Percentiles rank a stretch among this genome's conserved stretches.
phyloP scores from a whole-genome alignment of 2,797 vertebrate species.

The Bovichtus variegatus region DNA sequence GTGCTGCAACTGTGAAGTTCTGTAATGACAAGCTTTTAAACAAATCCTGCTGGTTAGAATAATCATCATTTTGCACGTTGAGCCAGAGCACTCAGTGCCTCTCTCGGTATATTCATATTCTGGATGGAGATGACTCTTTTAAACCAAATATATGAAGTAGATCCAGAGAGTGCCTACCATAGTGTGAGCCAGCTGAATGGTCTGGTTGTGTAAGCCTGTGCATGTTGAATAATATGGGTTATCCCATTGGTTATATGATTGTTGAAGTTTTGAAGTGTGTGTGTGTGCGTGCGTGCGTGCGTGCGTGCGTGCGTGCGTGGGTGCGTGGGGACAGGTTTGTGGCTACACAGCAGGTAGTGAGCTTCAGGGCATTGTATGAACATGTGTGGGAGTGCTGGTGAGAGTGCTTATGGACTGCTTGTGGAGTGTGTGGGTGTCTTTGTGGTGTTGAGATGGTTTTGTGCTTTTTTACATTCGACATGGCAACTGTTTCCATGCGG shows the following conservation, averaged over 20 bases:
- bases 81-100: background rate
- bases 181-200: slow-evolving; percentile 7
- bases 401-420: slow-evolving; percentile 65
- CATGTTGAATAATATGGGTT: slow-evolving; percentile 27
- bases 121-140: slow-evolving; percentile 19
- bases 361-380: slow-evolving; percentile 36
- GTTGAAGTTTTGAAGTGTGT: slow-evolving; percentile 8
- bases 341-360: slow-evolving; percentile 23
- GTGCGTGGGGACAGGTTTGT: slow-evolving; percentile 27
- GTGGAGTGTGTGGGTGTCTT: slow-evolving; percentile 69
- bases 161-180: slow-evolving; percentile 25
- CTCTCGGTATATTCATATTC: slow-evolving; percentile 13
- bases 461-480: slow-evolving; percentile 71
- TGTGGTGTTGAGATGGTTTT: slow-evolving; percentile 64
- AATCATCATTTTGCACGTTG: background rate
- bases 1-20: too few species aligned
- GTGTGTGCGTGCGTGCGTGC: slow-evolving; percentile 23
- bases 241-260: slow-evolving; percentile 11
- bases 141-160: slow-evolving; percentile 16
- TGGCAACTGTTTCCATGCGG: slow-evolving; percentile 77
- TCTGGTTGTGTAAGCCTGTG: slow-evolving; percentile 33
- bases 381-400: slow-evolving; percentile 63
- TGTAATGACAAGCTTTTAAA: slow-evolving; percentile 15
- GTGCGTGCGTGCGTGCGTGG: slow-evolving; percentile 10
- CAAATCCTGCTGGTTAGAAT: background rate